phyloP scores from a whole-genome alignment of 1,140 invertebrate species.

The Aphis craccivora region DNA sequence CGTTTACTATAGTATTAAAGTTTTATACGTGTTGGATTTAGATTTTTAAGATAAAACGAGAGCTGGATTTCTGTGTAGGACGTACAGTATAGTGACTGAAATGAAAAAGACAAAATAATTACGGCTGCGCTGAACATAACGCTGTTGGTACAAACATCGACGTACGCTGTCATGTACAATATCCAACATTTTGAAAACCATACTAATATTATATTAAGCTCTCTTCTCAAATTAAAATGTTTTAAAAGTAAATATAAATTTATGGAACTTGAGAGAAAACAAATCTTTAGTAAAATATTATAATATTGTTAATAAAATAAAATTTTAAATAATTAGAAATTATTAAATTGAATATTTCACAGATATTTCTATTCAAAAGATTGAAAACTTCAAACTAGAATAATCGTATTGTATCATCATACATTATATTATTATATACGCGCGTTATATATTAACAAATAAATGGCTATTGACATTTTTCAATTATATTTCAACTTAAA shows the following conservation, averaged over 20 bases:
- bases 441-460: not conserved
- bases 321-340: not conserved
- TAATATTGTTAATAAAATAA: not conserved
- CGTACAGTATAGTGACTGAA: not conserved
- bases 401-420: not conserved
- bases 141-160: not conserved
- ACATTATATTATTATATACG: too few species aligned
- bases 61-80: not conserved
- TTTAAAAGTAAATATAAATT: not conserved
- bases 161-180: not conserved
- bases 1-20: not conserved
- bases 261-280: not conserved
- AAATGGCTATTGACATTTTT: not conserved
- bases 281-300: not conserved
- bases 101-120: not conserved
- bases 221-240: not conserved
- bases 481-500: not conserved
- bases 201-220: not conserved
- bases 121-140: not conserved
- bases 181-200: not conserved
- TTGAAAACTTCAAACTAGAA: not conserved
- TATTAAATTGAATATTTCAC: not conserved
- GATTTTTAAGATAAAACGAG: not conserved
- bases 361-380: not conserved
- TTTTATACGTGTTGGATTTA: not conserved